Evolutionary conservation across 2,113 vertebrate genomes (phyloP).

Genomic region (Heterocephalus glaber): DNA sequence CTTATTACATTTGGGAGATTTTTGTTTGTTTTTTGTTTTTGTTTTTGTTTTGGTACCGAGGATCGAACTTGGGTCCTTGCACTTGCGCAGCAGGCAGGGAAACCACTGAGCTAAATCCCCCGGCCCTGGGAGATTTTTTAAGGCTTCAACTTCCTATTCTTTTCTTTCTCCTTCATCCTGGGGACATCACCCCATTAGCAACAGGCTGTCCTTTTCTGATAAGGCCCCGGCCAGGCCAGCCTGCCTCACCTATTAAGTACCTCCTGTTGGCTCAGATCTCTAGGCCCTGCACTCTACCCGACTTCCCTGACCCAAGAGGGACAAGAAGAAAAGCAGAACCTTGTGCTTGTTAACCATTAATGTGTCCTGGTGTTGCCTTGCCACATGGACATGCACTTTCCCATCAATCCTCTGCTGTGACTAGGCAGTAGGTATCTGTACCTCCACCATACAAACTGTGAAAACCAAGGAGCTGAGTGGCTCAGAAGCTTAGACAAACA

Average conservation of each 20-base stretch:
- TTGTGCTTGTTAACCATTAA: background rate
- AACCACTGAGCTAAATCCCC: no score
- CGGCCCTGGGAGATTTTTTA: background rate
- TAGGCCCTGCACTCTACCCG: background rate
- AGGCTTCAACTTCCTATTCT: background rate
- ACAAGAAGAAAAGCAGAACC: background rate
- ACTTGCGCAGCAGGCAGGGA: no score
- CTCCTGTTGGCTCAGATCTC: background rate
- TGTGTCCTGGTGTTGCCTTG: rapidly evolving
- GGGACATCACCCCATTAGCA: background rate
- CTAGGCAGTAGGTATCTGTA: background rate
- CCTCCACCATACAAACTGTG: background rate
- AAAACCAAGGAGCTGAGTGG: background rate
- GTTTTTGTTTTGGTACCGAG: no score
- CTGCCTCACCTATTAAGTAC: background rate
- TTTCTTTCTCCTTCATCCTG: background rate
- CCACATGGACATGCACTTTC: rapidly evolving
- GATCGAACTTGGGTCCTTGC: no score
- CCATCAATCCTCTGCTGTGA: background rate
- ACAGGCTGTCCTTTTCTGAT: background rate
- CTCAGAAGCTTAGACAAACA: background rate
- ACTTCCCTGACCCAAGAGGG: background rate
- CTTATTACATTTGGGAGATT: background rate
- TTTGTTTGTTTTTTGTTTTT: no score
- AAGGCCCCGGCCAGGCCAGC: background rate